phyloP scores from a whole-genome alignment of 64 coral and sea anemone genomes.

The Exaiptasia diaphana region DNA sequence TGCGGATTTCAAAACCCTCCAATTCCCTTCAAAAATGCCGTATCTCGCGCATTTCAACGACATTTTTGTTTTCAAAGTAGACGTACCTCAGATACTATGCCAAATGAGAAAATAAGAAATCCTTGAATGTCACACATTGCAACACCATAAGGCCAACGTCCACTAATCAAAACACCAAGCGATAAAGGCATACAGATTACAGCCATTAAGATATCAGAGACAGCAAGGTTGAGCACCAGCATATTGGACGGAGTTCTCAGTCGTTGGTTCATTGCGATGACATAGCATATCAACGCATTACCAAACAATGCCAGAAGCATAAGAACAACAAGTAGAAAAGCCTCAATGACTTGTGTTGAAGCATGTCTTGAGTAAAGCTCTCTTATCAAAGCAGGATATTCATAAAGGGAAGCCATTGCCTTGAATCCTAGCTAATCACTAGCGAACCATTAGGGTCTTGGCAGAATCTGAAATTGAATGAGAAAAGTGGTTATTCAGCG shows the following conservation, averaged over 20 bases:
- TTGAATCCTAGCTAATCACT: not conserved
- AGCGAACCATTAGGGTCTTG: no score
- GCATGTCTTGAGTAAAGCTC: not conserved
- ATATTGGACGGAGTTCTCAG: constrained; percentile 43
- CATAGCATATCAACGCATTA: constrained; percentile 1
- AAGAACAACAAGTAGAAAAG: not conserved
- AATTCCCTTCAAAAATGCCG: no score
- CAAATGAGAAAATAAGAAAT: constrained; percentile 40
- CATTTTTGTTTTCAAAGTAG: no score
- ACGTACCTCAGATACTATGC: constrained; percentile 48
- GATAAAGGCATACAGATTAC: constrained; percentile 41
- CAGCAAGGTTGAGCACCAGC: constrained; percentile 41
- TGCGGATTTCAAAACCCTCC: no score
- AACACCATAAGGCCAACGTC: constrained; percentile 39
- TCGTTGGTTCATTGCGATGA: not conserved
- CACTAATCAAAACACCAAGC: constrained; percentile 12
- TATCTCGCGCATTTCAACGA: no score
- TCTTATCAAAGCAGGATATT: constrained; percentile 18
- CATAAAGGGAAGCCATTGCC: constrained; percentile 31
- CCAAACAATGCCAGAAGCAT: constrained; percentile 32
- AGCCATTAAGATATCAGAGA: constrained; percentile 51
- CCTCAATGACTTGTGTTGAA: not conserved
- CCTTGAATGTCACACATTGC: constrained; percentile 45
- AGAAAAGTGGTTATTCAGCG: no score
- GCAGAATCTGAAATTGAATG: no score